These are phyloP conservation scores for Tachycineta bicolor DNA, from an alignment of 2,113 vertebrate species.

Conservation along the genomic window DNA sequence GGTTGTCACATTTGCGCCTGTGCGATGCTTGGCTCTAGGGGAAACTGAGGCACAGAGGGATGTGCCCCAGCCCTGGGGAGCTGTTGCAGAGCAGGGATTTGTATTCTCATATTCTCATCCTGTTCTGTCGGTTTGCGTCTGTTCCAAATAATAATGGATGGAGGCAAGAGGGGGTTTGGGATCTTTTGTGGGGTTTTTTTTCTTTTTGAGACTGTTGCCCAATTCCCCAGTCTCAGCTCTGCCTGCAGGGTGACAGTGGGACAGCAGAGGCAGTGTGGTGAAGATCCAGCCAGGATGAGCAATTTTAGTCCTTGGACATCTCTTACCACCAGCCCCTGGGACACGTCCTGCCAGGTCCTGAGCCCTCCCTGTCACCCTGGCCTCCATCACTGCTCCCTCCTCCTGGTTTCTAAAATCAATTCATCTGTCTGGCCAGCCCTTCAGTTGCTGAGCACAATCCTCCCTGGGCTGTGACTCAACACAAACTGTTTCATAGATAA, in stretches of 20 bases:
- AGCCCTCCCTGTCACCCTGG: not conserved
- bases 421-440: not conserved
- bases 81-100: not conserved
- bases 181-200: not conserved
- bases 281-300: not conserved
- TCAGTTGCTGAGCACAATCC: accelerated
- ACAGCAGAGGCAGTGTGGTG: not conserved
- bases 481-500: constrained; percentile 29
- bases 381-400: not conserved
- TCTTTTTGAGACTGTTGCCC: not conserved
- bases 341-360: not conserved
- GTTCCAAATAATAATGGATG: not conserved
- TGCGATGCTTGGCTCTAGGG: accelerated
- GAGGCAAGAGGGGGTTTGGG: not conserved
- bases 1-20: accelerated
- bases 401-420: not conserved
- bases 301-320: not conserved
- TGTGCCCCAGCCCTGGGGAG: not conserved
- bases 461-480: constrained; percentile 35
- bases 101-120: not conserved
- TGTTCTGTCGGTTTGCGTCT: not conserved
- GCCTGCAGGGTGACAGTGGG: not conserved
- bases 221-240: accelerated
- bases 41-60: not conserved
- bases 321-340: not conserved